Evolutionary conservation across 2,888 invertebrate genomes (phyloP).

Genomic region (Ecliptopera silaceata): DNA sequence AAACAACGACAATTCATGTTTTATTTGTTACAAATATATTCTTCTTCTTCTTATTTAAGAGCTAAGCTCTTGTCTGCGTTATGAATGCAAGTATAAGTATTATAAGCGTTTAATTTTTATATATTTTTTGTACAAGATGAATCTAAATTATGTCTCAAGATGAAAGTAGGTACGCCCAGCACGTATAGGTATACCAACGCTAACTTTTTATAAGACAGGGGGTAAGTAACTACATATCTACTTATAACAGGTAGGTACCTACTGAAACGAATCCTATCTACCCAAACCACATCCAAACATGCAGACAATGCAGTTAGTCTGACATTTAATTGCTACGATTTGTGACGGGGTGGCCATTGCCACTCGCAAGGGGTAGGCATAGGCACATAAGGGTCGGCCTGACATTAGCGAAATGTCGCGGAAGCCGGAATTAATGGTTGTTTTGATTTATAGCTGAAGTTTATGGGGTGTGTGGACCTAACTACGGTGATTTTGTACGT

Average conservation of each 20-base stretch:
- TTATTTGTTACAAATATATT: neutral
- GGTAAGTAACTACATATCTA: neutral
- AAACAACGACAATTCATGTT: neutral
- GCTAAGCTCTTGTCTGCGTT: neutral
- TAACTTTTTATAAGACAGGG: neutral
- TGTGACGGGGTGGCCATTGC: conserved; percentile 23
- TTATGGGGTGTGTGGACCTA: conserved; percentile 22
- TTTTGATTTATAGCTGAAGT: conserved; percentile 44
- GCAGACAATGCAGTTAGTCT: conserved; percentile 17
- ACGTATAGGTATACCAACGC: too few relatives aligned
- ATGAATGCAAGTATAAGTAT: too few relatives aligned
- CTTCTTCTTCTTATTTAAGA: too few relatives aligned
- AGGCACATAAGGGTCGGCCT: conserved; percentile 32
- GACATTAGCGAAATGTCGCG: conserved; percentile 54
- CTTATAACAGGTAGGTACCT: neutral
- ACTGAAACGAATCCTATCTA: neutral
- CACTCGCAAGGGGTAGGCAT: conserved; percentile 22
- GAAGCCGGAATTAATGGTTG: conserved; percentile 45
- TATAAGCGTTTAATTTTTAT: too few relatives aligned
- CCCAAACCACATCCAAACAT: conserved; percentile 2
- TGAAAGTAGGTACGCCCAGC: too few relatives aligned
- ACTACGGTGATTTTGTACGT: conserved; percentile 20
- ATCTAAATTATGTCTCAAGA: too few relatives aligned
- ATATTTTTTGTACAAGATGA: too few relatives aligned
- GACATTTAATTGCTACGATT: conserved; percentile 37